A percentile compares a stretch with the other conserved stretches of the same genome.
Evolutionary conservation across 2,113 vertebrate genomes (phyloP).

Genomic region (Raja brachyura): DNA sequence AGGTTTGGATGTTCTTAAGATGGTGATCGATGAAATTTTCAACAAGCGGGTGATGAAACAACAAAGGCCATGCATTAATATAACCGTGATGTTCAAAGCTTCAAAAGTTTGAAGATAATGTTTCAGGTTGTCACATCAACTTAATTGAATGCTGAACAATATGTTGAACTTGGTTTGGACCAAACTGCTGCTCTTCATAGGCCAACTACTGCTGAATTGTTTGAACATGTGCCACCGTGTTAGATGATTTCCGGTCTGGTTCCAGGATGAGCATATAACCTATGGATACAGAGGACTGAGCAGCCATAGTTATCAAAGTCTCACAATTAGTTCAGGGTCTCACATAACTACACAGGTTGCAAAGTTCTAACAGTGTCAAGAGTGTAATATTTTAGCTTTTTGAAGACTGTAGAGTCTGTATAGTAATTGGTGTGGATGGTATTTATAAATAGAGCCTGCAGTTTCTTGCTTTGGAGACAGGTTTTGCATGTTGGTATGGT

Average conservation of each 20-base stretch:
- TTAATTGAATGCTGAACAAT: background rate
- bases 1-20: no score
- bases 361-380: background rate
- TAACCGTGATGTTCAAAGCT: background rate
- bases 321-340: background rate
- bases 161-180: background rate
- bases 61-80: background rate
- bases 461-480: background rate
- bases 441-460: background rate
- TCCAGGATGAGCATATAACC: background rate
- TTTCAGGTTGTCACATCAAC: background rate
- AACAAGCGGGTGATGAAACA: no score
- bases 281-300: background rate
- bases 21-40: no score
- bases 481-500: background rate
- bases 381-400: background rate
- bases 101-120: background rate
- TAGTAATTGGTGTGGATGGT: background rate
- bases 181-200: background rate
- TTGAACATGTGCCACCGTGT: background rate
- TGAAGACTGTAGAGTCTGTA: background rate
- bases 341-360: background rate
- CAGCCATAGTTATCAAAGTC: background rate
- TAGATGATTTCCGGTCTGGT: background rate
- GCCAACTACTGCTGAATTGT: background rate